Conservation (phyloP, 1,140 invertebrate genomes). For the Antheraea pernyi region DNA sequence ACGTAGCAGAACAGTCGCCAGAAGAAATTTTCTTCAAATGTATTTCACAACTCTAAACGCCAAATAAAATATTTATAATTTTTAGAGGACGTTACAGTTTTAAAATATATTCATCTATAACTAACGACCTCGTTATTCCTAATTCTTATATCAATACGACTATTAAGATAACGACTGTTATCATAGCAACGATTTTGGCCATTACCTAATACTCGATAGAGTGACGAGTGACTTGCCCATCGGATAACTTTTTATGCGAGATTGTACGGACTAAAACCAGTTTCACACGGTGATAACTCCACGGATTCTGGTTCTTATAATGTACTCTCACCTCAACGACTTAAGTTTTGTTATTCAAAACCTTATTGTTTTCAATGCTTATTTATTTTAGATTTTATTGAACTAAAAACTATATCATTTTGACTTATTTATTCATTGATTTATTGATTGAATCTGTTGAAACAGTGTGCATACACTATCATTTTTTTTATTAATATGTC, state of each 20-base stretch:
- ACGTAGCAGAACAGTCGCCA: too few species aligned
- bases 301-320: too few species aligned
- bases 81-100: neutral
- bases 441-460: too few species aligned
- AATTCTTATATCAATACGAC: slow-evolving; percentile 10
- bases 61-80: neutral
- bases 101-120: slow-evolving; percentile 2
- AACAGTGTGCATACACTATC: too few species aligned
- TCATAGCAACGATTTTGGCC: neutral
- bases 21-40: neutral
- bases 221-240: neutral
- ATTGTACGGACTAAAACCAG: neutral
- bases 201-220: slow-evolving; percentile 3
- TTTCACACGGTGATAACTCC: too few species aligned
- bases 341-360: too few species aligned
- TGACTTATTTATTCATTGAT: too few species aligned
- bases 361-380: too few species aligned
- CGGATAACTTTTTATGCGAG: neutral
- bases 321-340: neutral
- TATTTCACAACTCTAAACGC: neutral
- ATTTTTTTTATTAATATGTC: too few species aligned
- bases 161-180: neutral
- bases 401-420: too few species aligned
- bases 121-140: slow-evolving; percentile 7
- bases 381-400: too few species aligned